These are phyloP conservation scores for Parochlus steinenii DNA, from an alignment of 2,888 invertebrate genomes.

Conservation along the genomic window DNA sequence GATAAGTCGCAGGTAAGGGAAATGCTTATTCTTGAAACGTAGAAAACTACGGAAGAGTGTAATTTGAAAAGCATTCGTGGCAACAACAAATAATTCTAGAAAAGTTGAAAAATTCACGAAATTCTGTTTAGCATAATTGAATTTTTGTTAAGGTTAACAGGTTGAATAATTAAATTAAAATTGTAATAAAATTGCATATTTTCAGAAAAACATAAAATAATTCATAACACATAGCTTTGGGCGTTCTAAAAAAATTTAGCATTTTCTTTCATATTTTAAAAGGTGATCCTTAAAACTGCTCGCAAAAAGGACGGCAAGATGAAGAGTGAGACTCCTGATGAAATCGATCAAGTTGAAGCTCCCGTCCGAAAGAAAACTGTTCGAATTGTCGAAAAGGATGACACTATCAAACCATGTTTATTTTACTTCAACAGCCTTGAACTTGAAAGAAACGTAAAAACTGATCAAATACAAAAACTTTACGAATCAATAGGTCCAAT, in stretches of 20 bases:
- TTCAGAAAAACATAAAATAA: too few species aligned
- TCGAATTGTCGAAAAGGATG: conserved; percentile 3
- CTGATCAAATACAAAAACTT: conserved; percentile 48
- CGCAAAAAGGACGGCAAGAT: conserved; percentile 1
- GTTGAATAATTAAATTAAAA: too few species aligned
- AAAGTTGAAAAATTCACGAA: too few species aligned
- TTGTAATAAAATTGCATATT: too few species aligned
- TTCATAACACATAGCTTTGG: too few species aligned
- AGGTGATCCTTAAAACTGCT: too few species aligned
- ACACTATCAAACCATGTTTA: conserved; percentile 19
- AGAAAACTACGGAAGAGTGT: not conserved
- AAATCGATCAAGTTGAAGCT: not conserved
- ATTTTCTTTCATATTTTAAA: too few species aligned
- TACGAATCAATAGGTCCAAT: conserved; percentile 69
- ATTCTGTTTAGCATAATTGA: too few species aligned
- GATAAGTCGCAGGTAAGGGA: conserved; percentile 32
- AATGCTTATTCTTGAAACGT: not conserved
- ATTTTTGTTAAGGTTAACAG: too few species aligned
- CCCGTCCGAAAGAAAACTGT: conserved; percentile 4
- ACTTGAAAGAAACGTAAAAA: conserved; percentile 46
- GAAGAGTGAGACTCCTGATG: conserved; percentile 9
- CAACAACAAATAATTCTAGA: too few species aligned
- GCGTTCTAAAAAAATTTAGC: too few species aligned
- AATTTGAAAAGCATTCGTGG: too few species aligned
- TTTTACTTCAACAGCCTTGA: conserved; percentile 55